These are phyloP conservation scores for Isoperla grammatica DNA, from an alignment of 2,888 invertebrate species.

Conservation along the genomic window DNA sequence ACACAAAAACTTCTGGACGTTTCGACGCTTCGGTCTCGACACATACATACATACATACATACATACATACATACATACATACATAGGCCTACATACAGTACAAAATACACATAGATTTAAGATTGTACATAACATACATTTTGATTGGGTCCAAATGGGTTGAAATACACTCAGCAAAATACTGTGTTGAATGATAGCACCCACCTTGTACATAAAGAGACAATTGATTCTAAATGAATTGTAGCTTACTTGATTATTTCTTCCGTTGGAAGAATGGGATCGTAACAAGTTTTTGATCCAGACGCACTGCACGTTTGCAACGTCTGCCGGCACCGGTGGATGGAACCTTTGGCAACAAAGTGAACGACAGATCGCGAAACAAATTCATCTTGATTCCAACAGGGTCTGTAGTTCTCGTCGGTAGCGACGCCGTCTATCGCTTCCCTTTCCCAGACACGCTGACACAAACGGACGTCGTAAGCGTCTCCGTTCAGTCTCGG, in stretches of 20 bases:
- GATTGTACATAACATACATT: no score
- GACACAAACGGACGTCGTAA: slow-evolving; percentile 5
- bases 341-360: neutral
- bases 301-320: neutral
- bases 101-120: no score
- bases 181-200: no score
- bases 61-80: no score
- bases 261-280: neutral
- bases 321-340: neutral
- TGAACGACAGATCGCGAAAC: neutral
- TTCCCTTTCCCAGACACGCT: slow-evolving; percentile 19
- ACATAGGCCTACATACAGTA: no score
- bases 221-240: no score
- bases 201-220: no score
- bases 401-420: neutral
- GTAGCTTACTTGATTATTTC: slow-evolving; percentile 2
- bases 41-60: no score
- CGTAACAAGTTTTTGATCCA: neutral
- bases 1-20: no score
- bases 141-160: no score
- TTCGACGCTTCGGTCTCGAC: no score
- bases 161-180: no score
- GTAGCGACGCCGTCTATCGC: slow-evolving; percentile 19
- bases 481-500: neutral
- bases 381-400: neutral